Percentiles rank a stretch among this genome's conserved stretches.
Evolutionary conservation across 2,797 vertebrate species (phyloP).

Genomic region (Melanotaenia maccullochi): DNA sequence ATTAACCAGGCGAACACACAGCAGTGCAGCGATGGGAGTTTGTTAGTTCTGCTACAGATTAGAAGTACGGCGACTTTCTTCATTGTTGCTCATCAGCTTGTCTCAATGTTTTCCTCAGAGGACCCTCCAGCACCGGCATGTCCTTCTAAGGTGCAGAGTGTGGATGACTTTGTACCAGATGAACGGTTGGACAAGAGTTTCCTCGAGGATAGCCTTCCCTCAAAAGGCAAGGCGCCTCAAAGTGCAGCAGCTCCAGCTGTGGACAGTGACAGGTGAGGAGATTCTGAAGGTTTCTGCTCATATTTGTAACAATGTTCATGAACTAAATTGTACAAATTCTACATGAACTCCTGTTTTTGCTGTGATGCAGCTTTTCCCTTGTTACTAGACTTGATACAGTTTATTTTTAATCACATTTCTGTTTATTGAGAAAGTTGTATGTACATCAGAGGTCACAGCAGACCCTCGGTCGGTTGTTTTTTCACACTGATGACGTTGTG

Average conservation of each 20-base stretch:
- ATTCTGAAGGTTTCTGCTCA: neutral
- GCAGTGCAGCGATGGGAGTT: neutral
- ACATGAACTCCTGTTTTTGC: neutral
- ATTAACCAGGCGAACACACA: constrained; percentile 1
- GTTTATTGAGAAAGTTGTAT: neutral
- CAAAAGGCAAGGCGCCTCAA: constrained; percentile 66
- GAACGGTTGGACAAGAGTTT: constrained; percentile 93
- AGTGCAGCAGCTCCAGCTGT: constrained; percentile 12
- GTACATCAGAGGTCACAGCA: neutral
- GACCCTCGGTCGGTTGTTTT: neutral
- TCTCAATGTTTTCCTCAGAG: constrained; percentile 56
- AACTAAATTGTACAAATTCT: neutral
- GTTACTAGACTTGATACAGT: neutral
- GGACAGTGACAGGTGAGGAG: constrained; percentile 91
- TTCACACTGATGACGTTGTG: neutral
- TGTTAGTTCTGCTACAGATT: neutral
- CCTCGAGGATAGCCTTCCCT: constrained; percentile 85
- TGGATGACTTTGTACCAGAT: constrained; percentile 95
- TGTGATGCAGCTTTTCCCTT: neutral
- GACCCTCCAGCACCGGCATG: constrained; percentile 68
- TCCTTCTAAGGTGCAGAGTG: constrained; percentile 80
- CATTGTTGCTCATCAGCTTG: neutral
- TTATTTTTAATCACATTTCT: neutral
- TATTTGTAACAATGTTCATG: neutral
- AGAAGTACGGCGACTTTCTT: neutral